These are phyloP conservation scores for Drosophila lacteicornis DNA, from an alignment of 1,140 invertebrate species.

Conservation along the genomic window DNA sequence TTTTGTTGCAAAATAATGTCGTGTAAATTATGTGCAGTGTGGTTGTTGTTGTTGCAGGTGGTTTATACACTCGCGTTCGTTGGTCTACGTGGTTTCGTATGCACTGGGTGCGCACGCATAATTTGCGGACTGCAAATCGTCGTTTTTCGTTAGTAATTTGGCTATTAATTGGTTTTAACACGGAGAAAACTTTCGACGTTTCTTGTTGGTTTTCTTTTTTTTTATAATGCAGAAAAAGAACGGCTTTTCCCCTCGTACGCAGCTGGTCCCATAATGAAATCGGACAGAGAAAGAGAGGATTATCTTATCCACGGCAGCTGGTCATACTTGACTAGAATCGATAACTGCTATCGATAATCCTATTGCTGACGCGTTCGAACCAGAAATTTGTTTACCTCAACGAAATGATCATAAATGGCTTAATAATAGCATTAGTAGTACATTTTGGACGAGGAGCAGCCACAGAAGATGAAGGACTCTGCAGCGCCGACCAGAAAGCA, in stretches of 20 bases:
- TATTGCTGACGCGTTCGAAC: no score
- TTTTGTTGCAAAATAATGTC: constrained; percentile 68
- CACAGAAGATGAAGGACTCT: constrained; percentile 16
- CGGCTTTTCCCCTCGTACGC: no score
- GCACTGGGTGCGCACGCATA: constrained; percentile 65
- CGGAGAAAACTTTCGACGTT: constrained; percentile 75
- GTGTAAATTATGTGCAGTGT: constrained; percentile 78
- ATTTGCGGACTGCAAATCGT: constrained; percentile 57
- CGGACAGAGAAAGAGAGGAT: no score
- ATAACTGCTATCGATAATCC: no score
- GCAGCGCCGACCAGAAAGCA: constrained; percentile 3
- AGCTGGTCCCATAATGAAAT: background rate
- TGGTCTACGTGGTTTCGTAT: constrained; percentile 71
- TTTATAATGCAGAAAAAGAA: constrained; percentile 8
- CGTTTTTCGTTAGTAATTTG: constrained; percentile 72
- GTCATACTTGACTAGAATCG: background rate
- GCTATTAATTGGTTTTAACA: constrained; percentile 56
- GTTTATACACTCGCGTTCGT: constrained; percentile 62
- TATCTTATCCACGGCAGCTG: no score
- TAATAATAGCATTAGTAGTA: constrained; percentile 42
- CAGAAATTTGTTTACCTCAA: constrained; percentile 37
- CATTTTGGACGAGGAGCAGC: constrained; percentile 6
- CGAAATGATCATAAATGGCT: constrained; percentile 45
- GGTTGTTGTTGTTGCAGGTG: constrained; percentile 55
- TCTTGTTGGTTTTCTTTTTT: constrained; percentile 60